Evolutionary conservation across 2,888 invertebrate species (phyloP).

Genomic region (Chelonus formosanus): DNA sequence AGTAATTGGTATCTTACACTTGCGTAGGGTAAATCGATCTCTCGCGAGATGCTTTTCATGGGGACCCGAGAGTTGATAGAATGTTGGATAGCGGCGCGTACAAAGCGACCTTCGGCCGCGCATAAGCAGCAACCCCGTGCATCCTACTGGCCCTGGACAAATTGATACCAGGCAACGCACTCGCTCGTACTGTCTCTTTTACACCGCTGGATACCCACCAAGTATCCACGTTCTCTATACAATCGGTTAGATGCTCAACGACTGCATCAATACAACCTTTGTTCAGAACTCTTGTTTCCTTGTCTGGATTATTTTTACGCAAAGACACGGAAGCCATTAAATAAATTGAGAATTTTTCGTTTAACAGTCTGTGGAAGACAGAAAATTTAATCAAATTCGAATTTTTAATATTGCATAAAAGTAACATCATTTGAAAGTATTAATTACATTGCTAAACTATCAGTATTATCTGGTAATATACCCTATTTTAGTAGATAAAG

Average conservation of each 20-base stretch:
- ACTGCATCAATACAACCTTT: no score
- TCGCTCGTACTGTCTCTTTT: conserved; percentile 44
- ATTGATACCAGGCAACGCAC: conserved; percentile 62
- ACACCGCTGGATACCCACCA: conserved; percentile 18
- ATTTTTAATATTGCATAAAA: no score
- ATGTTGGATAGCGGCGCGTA: conserved; percentile 60
- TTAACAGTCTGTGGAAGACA: no score
- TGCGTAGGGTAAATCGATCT: conserved; percentile 54
- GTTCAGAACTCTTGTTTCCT: no score
- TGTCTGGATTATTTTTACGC: no score
- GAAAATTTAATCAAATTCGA: no score
- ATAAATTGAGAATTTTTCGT: no score
- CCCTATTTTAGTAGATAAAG: no score
- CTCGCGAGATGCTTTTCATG: conserved; percentile 31
- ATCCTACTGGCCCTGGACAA: conserved; percentile 52
- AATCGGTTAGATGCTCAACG: background rate
- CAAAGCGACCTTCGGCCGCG: conserved; percentile 58
- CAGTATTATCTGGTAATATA: no score
- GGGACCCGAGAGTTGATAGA: conserved; percentile 52
- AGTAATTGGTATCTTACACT: conserved; percentile 55
- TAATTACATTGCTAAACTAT: no score
- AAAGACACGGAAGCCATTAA: no score
- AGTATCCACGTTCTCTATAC: conserved; percentile 8
- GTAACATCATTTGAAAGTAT: no score
- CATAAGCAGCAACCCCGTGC: conserved; percentile 32